Percentiles rank a stretch among this genome's conserved stretches.
phyloP scores from a whole-genome alignment of 1,140 invertebrate species.

The Hyposmocoma kahamanoa region DNA sequence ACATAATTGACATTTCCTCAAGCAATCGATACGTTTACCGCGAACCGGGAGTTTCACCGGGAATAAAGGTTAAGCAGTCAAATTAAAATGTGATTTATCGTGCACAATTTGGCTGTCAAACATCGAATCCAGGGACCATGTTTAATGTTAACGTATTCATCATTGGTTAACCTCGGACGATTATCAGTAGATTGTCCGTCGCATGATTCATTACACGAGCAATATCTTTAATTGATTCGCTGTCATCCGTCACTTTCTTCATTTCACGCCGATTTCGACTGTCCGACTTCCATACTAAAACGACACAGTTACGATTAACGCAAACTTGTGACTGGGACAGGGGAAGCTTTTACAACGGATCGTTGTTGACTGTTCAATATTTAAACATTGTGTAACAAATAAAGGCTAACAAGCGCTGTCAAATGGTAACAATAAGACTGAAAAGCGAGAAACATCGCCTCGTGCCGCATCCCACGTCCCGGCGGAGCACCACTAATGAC shows the following conservation, averaged over 20 bases:
- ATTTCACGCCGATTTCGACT: background rate
- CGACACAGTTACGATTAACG: too few species aligned
- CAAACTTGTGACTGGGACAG: too few species aligned
- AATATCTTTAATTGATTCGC: background rate
- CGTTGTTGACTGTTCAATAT: background rate
- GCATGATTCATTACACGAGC: background rate
- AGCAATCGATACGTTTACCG: background rate
- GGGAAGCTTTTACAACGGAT: too few species aligned
- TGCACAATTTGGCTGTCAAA: conserved; percentile 27
- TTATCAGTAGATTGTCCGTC: background rate
- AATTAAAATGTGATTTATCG: conserved; percentile 42
- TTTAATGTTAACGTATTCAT: conserved; percentile 4
- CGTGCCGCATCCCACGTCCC: conserved; percentile 14
- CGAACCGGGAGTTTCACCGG: conserved; percentile 23
- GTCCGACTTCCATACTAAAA: too few species aligned
- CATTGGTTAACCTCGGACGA: background rate
- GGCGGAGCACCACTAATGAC: conserved; percentile 46
- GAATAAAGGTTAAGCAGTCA: conserved; percentile 28
- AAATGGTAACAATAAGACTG: conserved; percentile 35
- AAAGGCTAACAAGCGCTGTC: conserved; percentile 14
- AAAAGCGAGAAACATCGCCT: conserved; percentile 28
- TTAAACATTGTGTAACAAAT: background rate
- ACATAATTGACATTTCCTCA: conserved; percentile 25
- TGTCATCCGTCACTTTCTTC: background rate
- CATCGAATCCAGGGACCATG: conserved; percentile 35